Conservation (phyloP, 92 coral and sea anemone genomes). For the Phenganax subtilis region DNA sequence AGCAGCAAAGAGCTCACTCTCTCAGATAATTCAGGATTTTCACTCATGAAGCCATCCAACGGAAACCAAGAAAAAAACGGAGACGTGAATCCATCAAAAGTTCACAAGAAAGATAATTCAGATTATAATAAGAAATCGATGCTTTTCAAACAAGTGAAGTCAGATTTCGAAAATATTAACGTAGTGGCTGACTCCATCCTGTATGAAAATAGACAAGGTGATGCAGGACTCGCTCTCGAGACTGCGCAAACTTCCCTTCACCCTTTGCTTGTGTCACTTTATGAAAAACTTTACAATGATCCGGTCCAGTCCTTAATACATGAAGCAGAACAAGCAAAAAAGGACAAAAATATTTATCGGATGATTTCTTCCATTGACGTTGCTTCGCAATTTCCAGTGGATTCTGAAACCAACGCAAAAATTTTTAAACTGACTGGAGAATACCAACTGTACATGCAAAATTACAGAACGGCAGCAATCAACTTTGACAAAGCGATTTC, state of each 20-base stretch:
- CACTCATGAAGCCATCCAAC: neutral
- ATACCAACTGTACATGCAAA: neutral
- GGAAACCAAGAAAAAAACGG: neutral
- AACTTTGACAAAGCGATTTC: slow-evolving; percentile 2
- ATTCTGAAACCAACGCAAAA: neutral
- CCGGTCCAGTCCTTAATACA: neutral
- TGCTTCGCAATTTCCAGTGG: neutral
- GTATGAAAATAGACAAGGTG: neutral
- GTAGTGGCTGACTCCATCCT: neutral
- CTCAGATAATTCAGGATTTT: neutral
- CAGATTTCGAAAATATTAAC: neutral
- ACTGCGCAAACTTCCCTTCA: neutral
- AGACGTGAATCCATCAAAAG: neutral
- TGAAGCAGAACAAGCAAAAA: slow-evolving; percentile 6
- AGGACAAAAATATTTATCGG: neutral
- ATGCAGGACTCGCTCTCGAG: neutral
- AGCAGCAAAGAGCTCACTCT: neutral
- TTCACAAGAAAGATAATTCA: neutral
- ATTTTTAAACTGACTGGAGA: slow-evolving; percentile 4
- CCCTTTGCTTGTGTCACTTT: neutral
- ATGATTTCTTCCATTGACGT: neutral
- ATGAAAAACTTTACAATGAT: neutral
- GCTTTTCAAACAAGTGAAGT: neutral
- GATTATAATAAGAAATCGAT: neutral
- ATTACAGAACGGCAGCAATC: slow-evolving; percentile 18